Base-by-base conservation (phyloP, 2,113 vertebrate genomes). In the Porphyrio hochstetteri region DNA sequence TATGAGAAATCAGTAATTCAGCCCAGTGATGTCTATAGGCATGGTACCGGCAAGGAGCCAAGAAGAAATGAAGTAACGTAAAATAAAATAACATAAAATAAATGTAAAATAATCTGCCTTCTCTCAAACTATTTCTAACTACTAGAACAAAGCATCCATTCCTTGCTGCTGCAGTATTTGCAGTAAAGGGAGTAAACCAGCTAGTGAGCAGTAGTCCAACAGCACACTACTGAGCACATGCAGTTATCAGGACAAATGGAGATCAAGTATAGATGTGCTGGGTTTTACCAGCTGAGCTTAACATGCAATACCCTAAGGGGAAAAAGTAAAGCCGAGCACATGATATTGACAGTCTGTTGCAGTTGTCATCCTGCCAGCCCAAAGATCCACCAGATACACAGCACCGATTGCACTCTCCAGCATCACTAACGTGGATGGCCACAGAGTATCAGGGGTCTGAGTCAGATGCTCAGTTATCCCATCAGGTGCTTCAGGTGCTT, bases 271-370 rank as follows among this genome's bases (percentile, higher is more conserved):
- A 64, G 75, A 76, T 82, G 85, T 74, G 90, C 79, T 92, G 85
- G 57, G 71, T 83, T 86, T 63, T n/a, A 92, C 88, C 88, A 92
- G 79, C 90, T 90, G 94, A 92, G 71, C 88, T 94, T 16, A 86
- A 88, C 71, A 80, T 82, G 79, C 88, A 74, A 2, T 59, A 53
- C 71, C 94, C 75, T 23, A 15, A 65, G 82, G 93, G 86, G 55
- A 24, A 88, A 78, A 69, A 93, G 83, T 53, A 91, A 70, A 95
- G 83, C 71, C 0, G 5, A 88, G 76, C 72, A 83, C 80, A 40
- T 53, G 64, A 42, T 88, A 86, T 69, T 59, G 91, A 76, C 88
- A 68, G 75, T 92, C 86, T 95, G 92, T 11, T 92, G 67, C 85
- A 76, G 89, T 36, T 93, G 88, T 93, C 95, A 86, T 10, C 55